Percentiles rank a stretch among this genome's conserved stretches.
phyloP scores from a whole-genome alignment of 2,888 invertebrate species.

The Stenoptilia bipunctidactyla region DNA sequence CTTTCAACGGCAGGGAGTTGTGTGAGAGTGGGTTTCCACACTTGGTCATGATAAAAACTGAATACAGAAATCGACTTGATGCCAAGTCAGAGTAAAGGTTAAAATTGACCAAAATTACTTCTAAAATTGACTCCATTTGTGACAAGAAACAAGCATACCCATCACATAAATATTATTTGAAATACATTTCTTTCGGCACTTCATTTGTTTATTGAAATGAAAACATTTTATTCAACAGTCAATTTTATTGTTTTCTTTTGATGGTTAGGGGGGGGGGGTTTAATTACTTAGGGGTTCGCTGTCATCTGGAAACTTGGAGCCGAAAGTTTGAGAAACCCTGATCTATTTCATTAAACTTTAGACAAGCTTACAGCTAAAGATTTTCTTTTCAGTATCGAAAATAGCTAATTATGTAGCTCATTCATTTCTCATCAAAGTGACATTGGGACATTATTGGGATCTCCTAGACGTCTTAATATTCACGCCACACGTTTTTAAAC shows the following conservation, averaged over 20 bases:
- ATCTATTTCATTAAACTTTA: no score
- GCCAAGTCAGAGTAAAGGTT: not conserved
- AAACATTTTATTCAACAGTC: not conserved
- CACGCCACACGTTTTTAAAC: no score
- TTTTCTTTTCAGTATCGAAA: no score
- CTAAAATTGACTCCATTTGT: not conserved
- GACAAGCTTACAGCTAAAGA: no score
- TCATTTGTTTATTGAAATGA: not conserved
- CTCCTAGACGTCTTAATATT: no score
- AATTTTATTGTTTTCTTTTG: not conserved
- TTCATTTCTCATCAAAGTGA: no score
- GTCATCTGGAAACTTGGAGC: not conserved
- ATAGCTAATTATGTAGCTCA: no score
- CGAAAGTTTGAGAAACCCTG: not conserved
- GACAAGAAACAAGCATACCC: not conserved
- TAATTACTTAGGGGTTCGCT: not conserved
- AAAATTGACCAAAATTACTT: not conserved
- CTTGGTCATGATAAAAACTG: not conserved
- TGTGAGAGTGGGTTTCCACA: not conserved
- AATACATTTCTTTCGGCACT: not conserved
- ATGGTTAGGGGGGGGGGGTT: not conserved
- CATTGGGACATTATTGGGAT: no score
- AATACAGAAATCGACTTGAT: not conserved
- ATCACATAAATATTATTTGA: not conserved
- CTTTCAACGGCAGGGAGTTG: not conserved